These are phyloP conservation scores for Tachystola acroxantha DNA, from an alignment of 2,888 invertebrate genomes.

Conservation along the genomic window DNA sequence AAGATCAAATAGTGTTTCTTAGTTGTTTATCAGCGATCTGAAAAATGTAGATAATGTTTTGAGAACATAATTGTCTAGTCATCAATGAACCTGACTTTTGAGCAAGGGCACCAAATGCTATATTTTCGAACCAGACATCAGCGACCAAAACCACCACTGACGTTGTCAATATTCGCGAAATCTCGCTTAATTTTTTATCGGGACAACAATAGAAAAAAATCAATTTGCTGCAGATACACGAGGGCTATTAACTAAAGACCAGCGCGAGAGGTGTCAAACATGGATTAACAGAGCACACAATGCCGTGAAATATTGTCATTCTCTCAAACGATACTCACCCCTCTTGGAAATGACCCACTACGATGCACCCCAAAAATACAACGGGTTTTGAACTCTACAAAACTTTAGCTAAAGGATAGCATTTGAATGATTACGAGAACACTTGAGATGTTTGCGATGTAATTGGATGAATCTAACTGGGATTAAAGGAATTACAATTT, in stretches of 20 bases:
- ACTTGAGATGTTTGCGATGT: constrained; percentile 51
- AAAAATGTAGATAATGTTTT: too few relatives aligned
- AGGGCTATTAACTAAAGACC: constrained; percentile 65
- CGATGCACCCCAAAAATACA: constrained; percentile 14
- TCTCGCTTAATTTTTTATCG: constrained; percentile 18
- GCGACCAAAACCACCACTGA: too few relatives aligned
- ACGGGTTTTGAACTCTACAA: constrained; percentile 23
- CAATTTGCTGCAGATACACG: constrained; percentile 39
- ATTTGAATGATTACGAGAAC: constrained; percentile 2
- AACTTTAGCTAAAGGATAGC: rapidly evolving
- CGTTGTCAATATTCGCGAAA: neutral
- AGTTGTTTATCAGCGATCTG: too few relatives aligned
- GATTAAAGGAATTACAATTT: constrained; percentile 76
- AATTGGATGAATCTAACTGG: constrained; percentile 73
- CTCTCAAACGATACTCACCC: constrained; percentile 48
- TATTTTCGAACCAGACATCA: too few relatives aligned
- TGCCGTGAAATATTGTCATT: constrained; percentile 68
- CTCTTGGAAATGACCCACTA: constrained; percentile 35
- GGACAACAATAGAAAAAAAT: constrained; percentile 37
- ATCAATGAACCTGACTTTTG: too few relatives aligned
- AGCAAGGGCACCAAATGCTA: too few relatives aligned
- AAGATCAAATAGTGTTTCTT: too few relatives aligned
- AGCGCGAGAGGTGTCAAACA: constrained; percentile 68
- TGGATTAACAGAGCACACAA: constrained; percentile 66
- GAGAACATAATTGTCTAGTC: too few relatives aligned